A percentile compares a stretch with the other conserved stretches of the same genome.
These are phyloP conservation scores for Paradoxurus hermaphroditus DNA, from an alignment of 2,113 vertebrate species.

Conservation along the genomic window DNA sequence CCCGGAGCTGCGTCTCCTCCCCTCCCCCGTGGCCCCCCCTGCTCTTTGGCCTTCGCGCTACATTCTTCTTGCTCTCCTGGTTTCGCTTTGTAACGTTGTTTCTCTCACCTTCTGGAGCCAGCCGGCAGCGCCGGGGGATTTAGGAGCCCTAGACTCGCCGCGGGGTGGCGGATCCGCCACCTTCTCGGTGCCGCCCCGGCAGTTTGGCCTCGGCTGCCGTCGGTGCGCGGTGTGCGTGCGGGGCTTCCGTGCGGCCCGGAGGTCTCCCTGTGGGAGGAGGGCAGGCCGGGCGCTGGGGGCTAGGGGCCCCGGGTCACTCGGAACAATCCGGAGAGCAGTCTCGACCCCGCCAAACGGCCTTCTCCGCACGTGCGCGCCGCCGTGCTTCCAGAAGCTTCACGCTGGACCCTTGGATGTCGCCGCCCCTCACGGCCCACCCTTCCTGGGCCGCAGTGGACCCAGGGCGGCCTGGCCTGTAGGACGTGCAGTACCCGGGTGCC, in stretches of 20 bases:
- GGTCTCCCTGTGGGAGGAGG: neutral
- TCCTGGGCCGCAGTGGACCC: neutral
- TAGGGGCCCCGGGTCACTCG: neutral
- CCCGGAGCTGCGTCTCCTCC: accelerated
- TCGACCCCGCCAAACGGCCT: neutral
- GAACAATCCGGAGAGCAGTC: neutral
- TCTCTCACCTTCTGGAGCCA: slow-evolving; percentile 74
- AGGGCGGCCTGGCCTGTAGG: neutral
- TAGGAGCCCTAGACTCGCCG: slow-evolving; percentile 62
- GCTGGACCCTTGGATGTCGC: neutral
- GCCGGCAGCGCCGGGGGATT: slow-evolving; percentile 54
- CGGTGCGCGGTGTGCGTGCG: accelerated
- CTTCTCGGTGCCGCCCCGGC: neutral
- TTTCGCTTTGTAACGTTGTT: slow-evolving; percentile 72
- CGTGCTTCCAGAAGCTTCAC: neutral
- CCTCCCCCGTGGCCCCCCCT: neutral
- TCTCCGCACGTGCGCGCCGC: neutral
- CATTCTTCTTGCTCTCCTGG: slow-evolving; percentile 49
- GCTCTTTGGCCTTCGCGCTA: neutral
- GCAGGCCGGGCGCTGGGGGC: neutral
- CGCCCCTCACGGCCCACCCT: accelerated
- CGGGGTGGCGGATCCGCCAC: neutral
- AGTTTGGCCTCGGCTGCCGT: accelerated
- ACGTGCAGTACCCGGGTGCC: accelerated
- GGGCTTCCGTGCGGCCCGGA: neutral